phyloP scores from a whole-genome alignment of 2,797 vertebrate genomes.

The Lithobates pipiens region DNA sequence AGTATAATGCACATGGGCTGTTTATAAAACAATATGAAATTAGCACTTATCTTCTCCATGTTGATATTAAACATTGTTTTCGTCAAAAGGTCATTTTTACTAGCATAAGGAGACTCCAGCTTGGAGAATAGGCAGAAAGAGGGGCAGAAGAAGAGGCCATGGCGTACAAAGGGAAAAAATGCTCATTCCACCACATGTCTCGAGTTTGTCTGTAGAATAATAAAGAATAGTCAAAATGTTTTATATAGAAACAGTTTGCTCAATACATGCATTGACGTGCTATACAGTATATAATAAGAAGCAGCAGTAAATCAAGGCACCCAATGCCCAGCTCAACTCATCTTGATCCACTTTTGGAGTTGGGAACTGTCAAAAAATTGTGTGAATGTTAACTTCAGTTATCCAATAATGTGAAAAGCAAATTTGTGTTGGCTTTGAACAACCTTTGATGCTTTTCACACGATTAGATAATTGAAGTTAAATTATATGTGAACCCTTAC shows the following conservation, averaged over 20 bases:
- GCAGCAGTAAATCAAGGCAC: too few species aligned
- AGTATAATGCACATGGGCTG: not conserved
- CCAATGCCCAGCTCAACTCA: too few species aligned
- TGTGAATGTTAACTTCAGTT: too few species aligned
- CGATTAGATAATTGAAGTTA: too few species aligned
- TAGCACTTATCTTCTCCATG: not conserved
- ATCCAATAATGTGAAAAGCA: too few species aligned
- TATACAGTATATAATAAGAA: too few species aligned
- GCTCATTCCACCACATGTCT: constrained; percentile 46
- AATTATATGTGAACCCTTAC: too few species aligned
- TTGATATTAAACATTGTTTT: not conserved
- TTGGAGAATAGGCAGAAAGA: constrained; percentile 44
- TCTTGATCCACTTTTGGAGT: too few species aligned
- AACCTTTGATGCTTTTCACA: too few species aligned
- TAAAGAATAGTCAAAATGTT: not conserved
- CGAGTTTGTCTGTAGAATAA: constrained; percentile 43
- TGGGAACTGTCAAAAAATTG: too few species aligned
- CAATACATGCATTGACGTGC: too few species aligned
- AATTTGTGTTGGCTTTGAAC: too few species aligned
- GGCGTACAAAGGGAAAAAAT: constrained; percentile 24
- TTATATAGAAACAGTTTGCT: not conserved
- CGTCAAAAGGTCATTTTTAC: not conserved
- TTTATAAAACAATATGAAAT: not conserved
- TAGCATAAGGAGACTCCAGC: constrained; percentile 20
- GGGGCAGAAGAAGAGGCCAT: constrained; percentile 43